These are phyloP conservation scores for Dasyprocta punctata DNA, from an alignment of 2,113 vertebrate species.

Conservation along the genomic window DNA sequence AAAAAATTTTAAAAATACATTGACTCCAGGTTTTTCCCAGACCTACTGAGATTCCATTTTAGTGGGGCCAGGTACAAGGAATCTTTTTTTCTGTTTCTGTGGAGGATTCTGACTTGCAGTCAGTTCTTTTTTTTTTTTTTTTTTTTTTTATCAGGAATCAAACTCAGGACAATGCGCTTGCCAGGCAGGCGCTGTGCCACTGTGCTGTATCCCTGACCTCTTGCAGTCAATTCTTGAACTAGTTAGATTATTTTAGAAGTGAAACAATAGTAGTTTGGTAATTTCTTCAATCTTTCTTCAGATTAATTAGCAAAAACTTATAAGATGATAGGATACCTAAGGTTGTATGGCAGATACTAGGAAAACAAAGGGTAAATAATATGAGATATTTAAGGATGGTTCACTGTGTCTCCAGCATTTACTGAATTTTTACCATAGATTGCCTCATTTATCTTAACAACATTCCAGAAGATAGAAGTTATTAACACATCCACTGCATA, in stretches of 20 bases:
- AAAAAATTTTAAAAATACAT: not conserved
- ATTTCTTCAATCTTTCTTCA: conserved; percentile 35
- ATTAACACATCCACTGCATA: not conserved
- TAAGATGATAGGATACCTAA: not conserved
- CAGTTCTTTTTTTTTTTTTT: not conserved
- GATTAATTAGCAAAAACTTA: not conserved
- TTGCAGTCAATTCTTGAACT: not conserved
- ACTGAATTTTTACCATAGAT: not conserved
- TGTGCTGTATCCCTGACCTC: too few relatives aligned
- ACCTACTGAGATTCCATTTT: not conserved
- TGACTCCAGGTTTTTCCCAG: not conserved
- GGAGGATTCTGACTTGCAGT: not conserved
- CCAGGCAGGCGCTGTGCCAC: not conserved
- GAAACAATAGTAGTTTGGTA: not conserved
- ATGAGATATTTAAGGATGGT: not conserved
- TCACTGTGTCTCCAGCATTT: not conserved
- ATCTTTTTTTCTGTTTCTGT: not conserved
- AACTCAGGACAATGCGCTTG: too few relatives aligned
- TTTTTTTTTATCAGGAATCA: too few relatives aligned
- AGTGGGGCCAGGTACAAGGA: not conserved
- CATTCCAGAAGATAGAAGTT: not conserved
- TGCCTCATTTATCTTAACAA: not conserved
- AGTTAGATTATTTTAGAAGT: conserved; percentile 6
- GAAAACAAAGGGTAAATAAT: not conserved
- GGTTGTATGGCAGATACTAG: not conserved